A percentile compares a stretch with the other conserved stretches of the same genome.
Evolutionary conservation across 2,888 invertebrate genomes (phyloP).

Genomic region (Prionchulus punctatus): DNA sequence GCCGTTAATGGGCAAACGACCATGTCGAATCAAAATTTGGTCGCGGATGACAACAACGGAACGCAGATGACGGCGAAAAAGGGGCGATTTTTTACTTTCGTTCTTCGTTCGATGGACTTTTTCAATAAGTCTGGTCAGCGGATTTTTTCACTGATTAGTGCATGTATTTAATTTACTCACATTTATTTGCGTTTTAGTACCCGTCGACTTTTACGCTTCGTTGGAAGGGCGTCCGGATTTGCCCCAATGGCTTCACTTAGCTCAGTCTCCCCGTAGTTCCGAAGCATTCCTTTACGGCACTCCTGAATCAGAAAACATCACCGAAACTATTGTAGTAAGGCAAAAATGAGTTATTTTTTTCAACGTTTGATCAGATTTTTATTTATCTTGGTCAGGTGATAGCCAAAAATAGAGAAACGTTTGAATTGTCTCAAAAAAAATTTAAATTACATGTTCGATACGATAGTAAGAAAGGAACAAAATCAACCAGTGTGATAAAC

Average conservation of each 20-base stretch:
- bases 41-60: no score
- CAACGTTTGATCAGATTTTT: not conserved
- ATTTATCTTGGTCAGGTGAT: not conserved
- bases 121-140: no score
- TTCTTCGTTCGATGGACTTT: no score
- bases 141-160: no score
- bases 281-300: not conserved
- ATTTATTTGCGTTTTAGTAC: no score
- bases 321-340: not conserved
- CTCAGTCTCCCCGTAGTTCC: not conserved
- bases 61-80: no score
- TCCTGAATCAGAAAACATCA: not conserved
- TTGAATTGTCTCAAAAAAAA: not conserved
- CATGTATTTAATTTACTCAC: no score
- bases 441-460: not conserved
- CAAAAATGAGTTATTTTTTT: not conserved
- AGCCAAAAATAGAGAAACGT: not conserved
- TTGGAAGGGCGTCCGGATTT: not conserved
- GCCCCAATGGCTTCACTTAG: not conserved
- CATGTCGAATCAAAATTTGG: no score
- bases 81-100: no score
- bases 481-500: no score
- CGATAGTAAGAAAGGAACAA: conserved; percentile 1
- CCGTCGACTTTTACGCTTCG: no score
- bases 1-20: no score